Evolutionary conservation across 2,113 vertebrate genomes (phyloP), one percentile per base, ranked within the genome.

Genomic region (Pelvicachromis taeniatus): DNA sequence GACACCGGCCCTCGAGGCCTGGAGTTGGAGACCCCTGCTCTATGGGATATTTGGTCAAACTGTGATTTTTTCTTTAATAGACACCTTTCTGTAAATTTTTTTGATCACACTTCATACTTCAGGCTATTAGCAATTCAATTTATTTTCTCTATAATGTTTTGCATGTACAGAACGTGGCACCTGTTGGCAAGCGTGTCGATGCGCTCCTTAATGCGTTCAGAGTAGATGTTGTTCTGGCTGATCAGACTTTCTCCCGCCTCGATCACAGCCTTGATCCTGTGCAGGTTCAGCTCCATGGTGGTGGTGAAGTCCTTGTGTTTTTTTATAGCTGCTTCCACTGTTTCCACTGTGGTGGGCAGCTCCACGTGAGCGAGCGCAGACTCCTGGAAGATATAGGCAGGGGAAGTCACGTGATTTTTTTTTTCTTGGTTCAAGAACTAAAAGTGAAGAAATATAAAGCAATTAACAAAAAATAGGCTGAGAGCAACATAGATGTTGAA

Each of bases 241-340:
- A 95, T 96, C n/a, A 99, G 96, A 87, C 97, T 97, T 83, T 98
- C 96, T 0, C 97, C 98, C 0, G 98, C 98, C 86, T 97, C 97
- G 2, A 97, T 96, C 0, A 96, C 97, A 73, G 95, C 92, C 19
- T 97, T 97, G 85, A 97, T 96, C 85, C 97, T 94, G 84, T 98
- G 98, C 68, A 97, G 93, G 95, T 97, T 97, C 65, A 99, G 96
- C 85, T 98, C 98, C 98, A 99, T 97, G 6, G 97, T 97, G 86
- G 97, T 97, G 92, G 95, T 95, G 92, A 99, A 98, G 89, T 98
- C 97, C 68, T 96, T 96, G 95, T 99, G 98, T 88, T 95, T 95
- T 92, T 97, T 98, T 55, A 99, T 94, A 1, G 97, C 97, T 0
- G 94, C 96, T 83, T 95, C 96, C 1, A 97, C 98, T 0, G 96